These are phyloP conservation scores for Pseudocheirus occidentalis DNA, from an alignment of 2,797 vertebrate species.

Conservation along the genomic window DNA sequence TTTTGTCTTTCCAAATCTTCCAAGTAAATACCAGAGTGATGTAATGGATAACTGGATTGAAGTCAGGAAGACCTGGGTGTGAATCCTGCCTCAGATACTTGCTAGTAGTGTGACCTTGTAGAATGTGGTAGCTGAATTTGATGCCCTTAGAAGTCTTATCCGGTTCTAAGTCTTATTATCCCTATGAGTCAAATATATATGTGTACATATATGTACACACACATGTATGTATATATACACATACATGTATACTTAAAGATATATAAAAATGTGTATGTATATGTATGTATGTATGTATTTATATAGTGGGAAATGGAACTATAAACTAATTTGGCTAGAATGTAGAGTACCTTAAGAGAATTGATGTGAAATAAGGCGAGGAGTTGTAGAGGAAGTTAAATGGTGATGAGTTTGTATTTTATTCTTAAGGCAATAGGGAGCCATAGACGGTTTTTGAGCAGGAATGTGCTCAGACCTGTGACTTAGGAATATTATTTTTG, in stretches of 20 bases:
- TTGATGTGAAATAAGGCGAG: neutral
- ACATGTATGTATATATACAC: too few relatives aligned
- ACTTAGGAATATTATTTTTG: neutral
- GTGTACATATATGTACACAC: neutral
- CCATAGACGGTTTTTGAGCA: neutral
- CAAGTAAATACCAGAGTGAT: neutral
- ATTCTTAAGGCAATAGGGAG: neutral
- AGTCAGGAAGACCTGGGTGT: neutral
- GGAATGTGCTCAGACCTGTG: neutral
- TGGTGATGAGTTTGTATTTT: neutral
- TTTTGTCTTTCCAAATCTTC: neutral
- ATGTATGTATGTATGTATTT: neutral
- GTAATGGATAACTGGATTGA: neutral
- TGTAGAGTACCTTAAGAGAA: neutral
- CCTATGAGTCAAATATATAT: neutral
- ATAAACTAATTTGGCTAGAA: neutral
- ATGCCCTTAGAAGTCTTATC: neutral
- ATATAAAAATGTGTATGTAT: neutral
- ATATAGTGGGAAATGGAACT: neutral
- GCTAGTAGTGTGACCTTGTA: neutral
- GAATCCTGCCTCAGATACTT: neutral
- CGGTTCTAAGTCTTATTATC: neutral
- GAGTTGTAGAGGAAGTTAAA: neutral
- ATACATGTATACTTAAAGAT: neutral
- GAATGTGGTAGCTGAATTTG: neutral